These are phyloP conservation scores for Hydrolagus affinis DNA, from an alignment of 2,113 vertebrate genomes.

Conservation along the genomic window DNA sequence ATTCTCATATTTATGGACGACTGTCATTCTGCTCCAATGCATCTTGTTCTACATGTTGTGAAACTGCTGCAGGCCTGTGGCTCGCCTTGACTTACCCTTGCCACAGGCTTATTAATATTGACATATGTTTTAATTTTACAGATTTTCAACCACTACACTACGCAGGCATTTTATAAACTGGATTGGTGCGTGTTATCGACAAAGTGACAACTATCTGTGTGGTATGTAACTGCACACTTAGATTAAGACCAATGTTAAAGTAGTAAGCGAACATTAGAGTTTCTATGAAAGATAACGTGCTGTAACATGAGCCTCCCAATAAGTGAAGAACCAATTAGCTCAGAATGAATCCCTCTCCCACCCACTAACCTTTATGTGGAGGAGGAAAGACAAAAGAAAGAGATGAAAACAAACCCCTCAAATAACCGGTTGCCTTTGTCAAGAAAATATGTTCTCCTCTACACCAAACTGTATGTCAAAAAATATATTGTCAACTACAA, in stretches of 20 bases:
- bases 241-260: background rate
- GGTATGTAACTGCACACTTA: background rate
- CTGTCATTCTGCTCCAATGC: background rate
- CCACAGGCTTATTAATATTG: constrained; percentile 8
- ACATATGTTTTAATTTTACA: background rate
- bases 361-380: too few species aligned
- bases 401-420: too few species aligned
- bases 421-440: too few species aligned
- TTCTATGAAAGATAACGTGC: background rate
- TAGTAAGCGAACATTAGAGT: background rate
- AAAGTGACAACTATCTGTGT: background rate
- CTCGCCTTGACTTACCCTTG: background rate
- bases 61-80: background rate
- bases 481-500: too few species aligned
- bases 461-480: too few species aligned
- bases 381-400: too few species aligned
- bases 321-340: background rate
- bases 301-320: background rate
- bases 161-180: background rate
- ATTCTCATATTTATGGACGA: background rate
- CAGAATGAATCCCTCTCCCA: background rate
- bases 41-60: constrained; percentile 25
- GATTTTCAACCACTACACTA: background rate
- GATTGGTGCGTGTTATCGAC: background rate
- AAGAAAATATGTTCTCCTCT: too few species aligned